Conservation (phyloP, 2,797 vertebrate genomes). For the Gymnocypris eckloni region DNA sequence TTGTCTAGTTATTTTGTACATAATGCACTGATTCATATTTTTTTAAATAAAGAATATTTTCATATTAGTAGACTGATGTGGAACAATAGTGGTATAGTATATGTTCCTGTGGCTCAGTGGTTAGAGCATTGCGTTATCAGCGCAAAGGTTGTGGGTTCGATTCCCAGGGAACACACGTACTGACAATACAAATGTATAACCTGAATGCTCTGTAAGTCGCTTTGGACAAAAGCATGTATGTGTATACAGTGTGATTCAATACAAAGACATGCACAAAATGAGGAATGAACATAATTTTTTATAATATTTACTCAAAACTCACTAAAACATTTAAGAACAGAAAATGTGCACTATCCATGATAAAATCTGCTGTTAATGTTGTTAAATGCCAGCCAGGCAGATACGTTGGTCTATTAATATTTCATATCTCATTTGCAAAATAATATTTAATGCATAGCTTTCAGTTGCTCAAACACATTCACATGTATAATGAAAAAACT, state of each 20-base stretch:
- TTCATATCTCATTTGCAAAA: not conserved
- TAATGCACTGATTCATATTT: not conserved
- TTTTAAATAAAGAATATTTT: conserved; percentile 4
- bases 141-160: too few species aligned
- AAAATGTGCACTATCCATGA: not conserved
- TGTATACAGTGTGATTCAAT: not conserved
- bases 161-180: too few species aligned
- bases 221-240: not conserved
- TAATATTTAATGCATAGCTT: not conserved
- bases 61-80: not conserved
- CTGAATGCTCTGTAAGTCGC: too few species aligned
- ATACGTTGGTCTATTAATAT: not conserved
- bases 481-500: not conserved
- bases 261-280: not conserved
- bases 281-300: not conserved
- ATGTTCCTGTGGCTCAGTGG: too few species aligned
- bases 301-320: not conserved
- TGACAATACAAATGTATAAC: too few species aligned
- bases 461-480: conserved; percentile 3
- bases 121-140: too few species aligned
- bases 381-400: not conserved
- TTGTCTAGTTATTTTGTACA: conserved; percentile 24
- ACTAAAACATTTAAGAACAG: not conserved
- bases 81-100: not conserved
- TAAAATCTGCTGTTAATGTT: not conserved